These are phyloP conservation scores for Lepidurus apus DNA, from an alignment of 1,140 invertebrate genomes.

Conservation along the genomic window DNA sequence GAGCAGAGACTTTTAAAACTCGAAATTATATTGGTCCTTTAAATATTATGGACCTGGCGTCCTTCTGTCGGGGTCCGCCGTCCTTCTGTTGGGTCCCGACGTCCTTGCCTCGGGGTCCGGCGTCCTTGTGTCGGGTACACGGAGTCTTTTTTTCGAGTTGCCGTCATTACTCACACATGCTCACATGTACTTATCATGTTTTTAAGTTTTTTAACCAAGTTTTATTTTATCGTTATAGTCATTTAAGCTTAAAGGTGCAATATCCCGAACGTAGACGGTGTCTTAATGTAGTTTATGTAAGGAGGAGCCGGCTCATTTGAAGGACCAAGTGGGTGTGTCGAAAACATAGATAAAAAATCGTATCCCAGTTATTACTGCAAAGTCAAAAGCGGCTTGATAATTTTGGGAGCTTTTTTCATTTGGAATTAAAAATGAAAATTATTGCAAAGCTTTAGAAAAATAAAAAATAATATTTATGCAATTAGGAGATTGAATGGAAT, in stretches of 20 bases:
- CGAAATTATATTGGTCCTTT: too few species aligned
- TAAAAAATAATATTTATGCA: conserved; percentile 14
- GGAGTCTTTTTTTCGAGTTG: too few species aligned
- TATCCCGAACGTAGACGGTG: background rate
- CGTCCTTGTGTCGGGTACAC: too few species aligned
- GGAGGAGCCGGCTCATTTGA: background rate
- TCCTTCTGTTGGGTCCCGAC: too few species aligned
- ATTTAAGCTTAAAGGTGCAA: background rate
- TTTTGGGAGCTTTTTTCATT: background rate
- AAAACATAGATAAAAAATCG: background rate
- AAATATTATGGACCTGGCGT: too few species aligned
- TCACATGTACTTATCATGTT: too few species aligned
- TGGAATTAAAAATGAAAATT: background rate
- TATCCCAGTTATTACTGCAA: conserved; percentile 5
- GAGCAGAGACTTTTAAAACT: too few species aligned
- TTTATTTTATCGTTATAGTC: too few species aligned
- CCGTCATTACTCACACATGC: too few species aligned
- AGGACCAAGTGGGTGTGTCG: background rate
- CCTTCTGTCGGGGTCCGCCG: too few species aligned
- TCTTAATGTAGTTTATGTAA: background rate
- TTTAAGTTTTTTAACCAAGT: too few species aligned
- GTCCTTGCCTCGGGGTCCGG: too few species aligned
- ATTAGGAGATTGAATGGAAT: conserved; percentile 9
- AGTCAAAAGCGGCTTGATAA: background rate
- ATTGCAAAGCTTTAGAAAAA: background rate